Base-by-base conservation (phyloP, 2,113 vertebrate genomes). In the Peromyscus polionotus region DNA sequence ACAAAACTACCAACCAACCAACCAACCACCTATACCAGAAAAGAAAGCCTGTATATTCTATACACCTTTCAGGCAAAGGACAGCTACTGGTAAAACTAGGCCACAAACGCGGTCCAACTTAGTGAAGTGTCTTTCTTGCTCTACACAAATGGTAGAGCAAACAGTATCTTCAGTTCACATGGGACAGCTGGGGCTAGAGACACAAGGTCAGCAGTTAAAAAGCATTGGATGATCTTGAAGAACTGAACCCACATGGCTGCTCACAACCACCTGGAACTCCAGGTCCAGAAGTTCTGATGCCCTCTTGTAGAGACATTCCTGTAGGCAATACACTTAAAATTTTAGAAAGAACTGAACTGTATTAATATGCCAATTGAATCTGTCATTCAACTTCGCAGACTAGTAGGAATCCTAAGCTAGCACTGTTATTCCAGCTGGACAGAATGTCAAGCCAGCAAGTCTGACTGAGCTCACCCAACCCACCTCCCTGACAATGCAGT, bases 371-470 rank as follows among this genome's bases (percentile, higher is more conserved):
- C 65, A 93, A 91, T 24, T 73, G 83, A 59, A 67, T 73, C 5
- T 79, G 48, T 94, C 63, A 83, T 89, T 95, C 70, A 95, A 72
- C 26, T 92, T 10, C 67, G 68, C 79, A 88, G 42, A 51, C 61
- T 73, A 81, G 45, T 84, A 86, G 88, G 72, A 57, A 65, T 57
- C 13, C 16, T 31, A 77, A 70, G 72, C 67, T 45, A 68, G 10
- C n/a, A 76, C 92, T 22, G 85, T 22, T 91, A 68, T 48, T 68
- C 54, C 59, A 33, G 63, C 36, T 68, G 76, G 73, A 76, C 14
- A 92, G 59, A 91, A 61, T 93, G 89, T 93, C 42, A 36, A 93
- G 42, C 20, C 79, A 93, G 28, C 57, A 86, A 83, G 73, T 70
- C 19, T 11, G 26, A 67, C 26, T 42, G 39, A 89, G 39, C 91